Conservation (phyloP, 2,888 invertebrate genomes). For the Acleris emargana region DNA sequence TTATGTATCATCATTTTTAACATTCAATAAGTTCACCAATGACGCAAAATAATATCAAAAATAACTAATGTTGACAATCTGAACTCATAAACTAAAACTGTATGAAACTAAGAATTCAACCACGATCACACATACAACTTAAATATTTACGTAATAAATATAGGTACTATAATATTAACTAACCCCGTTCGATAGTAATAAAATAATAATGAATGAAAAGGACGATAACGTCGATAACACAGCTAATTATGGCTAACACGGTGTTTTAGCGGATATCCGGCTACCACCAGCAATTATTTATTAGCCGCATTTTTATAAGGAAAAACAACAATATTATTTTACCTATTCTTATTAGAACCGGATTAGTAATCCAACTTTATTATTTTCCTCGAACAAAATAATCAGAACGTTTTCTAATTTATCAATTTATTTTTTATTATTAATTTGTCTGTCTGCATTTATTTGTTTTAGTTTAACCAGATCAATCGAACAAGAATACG, state of each 20-base stretch:
- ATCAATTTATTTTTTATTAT: too few relatives aligned
- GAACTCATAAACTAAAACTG: too few relatives aligned
- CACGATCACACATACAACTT: too few relatives aligned
- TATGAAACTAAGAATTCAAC: too few relatives aligned
- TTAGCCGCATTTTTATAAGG: slow-evolving; percentile 5
- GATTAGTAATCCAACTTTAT: not conserved
- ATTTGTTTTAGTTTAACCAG: too few relatives aligned
- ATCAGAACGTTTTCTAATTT: not conserved
- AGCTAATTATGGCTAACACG: slow-evolving; percentile 10
- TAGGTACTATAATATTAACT: not conserved
- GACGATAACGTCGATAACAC: not conserved
- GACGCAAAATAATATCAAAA: too few relatives aligned
- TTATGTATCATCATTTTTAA: too few relatives aligned
- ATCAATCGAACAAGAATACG: too few relatives aligned
- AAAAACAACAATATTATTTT: slow-evolving; percentile 3
- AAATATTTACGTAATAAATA: too few relatives aligned
- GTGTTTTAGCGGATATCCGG: slow-evolving; percentile 27
- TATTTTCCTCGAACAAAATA: slow-evolving; percentile 2
- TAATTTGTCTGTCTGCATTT: too few relatives aligned
- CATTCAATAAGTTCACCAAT: too few relatives aligned
- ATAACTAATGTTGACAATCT: too few relatives aligned
- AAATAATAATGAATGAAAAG: slow-evolving; percentile 14
- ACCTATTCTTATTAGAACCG: slow-evolving; percentile 11
- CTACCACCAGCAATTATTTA: slow-evolving; percentile 22
- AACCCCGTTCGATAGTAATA: slow-evolving; percentile 6